Evolutionary conservation across 2,797 vertebrate genomes (phyloP), one percentile per base, ranked within the genome.

Genomic region (Miichthys miiuy): DNA sequence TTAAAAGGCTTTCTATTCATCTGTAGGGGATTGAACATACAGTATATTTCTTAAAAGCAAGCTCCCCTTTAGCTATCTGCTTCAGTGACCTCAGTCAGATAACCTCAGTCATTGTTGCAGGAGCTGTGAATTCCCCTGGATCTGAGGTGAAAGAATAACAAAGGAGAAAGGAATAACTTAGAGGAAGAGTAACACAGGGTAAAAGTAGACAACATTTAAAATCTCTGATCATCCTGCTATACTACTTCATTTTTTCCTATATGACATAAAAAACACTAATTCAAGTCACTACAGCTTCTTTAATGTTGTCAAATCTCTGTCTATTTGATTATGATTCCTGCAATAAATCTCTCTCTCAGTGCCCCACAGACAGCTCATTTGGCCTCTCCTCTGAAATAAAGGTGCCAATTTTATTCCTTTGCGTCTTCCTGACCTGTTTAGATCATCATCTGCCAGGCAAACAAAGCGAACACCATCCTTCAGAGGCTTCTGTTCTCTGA

Each of bases 391-490:
- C 30, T 72, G 56, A 61, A 76, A 65, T 44, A 65, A 65, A 61
- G 18, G 6, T 60, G 41, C 18, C 27, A 21, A 20, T 41, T 25
- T 38, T 34, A 12, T 27, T 50, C 14, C 34, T 27, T 16, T 6
- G 13, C 62, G 52, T 76, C 42, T 62, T 38, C 44, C 7, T 12
- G 70, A 23, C 10, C 38, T 21, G n/a, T 64, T 61, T 62, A 42
- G 18, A 79, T 38, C 34, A 66, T 71, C 41, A 52, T 60, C 14
- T 57, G 51, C 9, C 57, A 34, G 41, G 25, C 25, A 82, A 83
- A 61, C 51, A 75, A 74, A 86, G 60, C 57, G 50, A 38, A 72
- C 41, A 12, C 51, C 82, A 85, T 84, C 75, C 73, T 56, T 72
- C 21, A 8, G 50, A 55, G 12, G 6, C 0, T 38, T 41, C 16